These are phyloP conservation scores for Micrastur ruficollis DNA, from an alignment of 2,797 vertebrate genomes.

Conservation along the genomic window DNA sequence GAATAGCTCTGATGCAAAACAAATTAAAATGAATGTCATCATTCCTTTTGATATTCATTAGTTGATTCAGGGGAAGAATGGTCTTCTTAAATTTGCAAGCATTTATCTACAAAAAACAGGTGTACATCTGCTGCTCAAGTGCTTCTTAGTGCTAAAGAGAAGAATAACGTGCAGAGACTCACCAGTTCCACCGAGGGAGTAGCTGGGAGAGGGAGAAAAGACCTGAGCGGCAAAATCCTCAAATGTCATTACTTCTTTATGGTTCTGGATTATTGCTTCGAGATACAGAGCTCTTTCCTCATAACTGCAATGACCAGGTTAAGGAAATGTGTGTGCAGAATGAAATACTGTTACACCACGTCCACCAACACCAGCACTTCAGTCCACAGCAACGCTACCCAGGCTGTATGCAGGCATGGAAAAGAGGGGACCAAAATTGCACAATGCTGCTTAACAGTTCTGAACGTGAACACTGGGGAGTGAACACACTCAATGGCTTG, in stretches of 20 bases:
- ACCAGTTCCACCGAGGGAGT: constrained; percentile 91
- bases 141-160: constrained; percentile 44
- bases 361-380: background rate
- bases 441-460: background rate
- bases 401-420: background rate
- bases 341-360: background rate
- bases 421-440: background rate
- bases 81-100: constrained; percentile 75
- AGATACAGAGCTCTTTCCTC: constrained; percentile 96
- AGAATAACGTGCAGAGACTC: constrained; percentile 73
- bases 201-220: constrained; percentile 91
- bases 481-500: background rate
- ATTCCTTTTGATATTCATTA: constrained; percentile 90
- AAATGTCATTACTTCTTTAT: constrained; percentile 95
- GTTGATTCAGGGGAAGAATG: constrained; percentile 73
- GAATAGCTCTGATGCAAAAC: constrained; percentile 79
- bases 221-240: constrained; percentile 97
- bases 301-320: constrained; percentile 79
- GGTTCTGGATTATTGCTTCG: constrained; percentile 97
- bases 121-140: constrained; percentile 74
- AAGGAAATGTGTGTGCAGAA: constrained; percentile 65
- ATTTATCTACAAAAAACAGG: constrained; percentile 79
- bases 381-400: background rate
- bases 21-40: constrained; percentile 82
- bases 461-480: background rate